These are phyloP conservation scores for Microcebus lehilahytsara DNA, from an alignment of 2,113 vertebrate species.

Conservation along the genomic window DNA sequence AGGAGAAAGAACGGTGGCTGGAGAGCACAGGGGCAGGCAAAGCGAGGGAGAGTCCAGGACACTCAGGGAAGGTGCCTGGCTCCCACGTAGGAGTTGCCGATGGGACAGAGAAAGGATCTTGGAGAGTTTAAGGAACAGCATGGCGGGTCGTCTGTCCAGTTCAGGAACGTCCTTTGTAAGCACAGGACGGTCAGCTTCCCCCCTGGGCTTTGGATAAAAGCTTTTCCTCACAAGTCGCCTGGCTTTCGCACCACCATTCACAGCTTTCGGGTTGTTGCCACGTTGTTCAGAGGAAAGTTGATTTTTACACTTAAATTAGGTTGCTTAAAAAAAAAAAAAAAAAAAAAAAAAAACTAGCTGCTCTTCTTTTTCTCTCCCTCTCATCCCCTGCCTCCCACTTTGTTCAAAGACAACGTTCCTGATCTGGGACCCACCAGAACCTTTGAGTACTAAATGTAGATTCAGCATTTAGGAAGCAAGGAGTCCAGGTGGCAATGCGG, in stretches of 20 bases:
- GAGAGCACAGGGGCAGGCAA: accelerated
- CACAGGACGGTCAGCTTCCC: background rate
- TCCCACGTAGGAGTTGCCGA: background rate
- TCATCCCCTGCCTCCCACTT: background rate
- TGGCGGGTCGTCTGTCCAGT: background rate
- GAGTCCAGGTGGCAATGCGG: accelerated
- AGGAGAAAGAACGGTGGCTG: background rate
- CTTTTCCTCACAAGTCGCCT: constrained; percentile 29
- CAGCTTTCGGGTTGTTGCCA: constrained; percentile 60
- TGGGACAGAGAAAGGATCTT: background rate
- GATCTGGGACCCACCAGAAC: background rate
- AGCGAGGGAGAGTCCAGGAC: background rate
- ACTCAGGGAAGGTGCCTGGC: accelerated
- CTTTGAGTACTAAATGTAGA: background rate
- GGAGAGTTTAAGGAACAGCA: background rate
- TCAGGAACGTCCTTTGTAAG: background rate
- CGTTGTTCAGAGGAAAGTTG: constrained; percentile 64
- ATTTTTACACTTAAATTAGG: constrained; percentile 75
- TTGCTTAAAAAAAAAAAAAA: background rate
- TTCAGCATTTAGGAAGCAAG: background rate
- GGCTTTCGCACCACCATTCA: constrained; percentile 45
- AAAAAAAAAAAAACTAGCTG: background rate
- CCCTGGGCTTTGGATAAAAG: constrained; percentile 64
- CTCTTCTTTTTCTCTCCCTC: background rate
- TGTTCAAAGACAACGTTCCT: background rate